phyloP scores from a whole-genome alignment of 1,140 invertebrate genomes.

The Proales similis region DNA sequence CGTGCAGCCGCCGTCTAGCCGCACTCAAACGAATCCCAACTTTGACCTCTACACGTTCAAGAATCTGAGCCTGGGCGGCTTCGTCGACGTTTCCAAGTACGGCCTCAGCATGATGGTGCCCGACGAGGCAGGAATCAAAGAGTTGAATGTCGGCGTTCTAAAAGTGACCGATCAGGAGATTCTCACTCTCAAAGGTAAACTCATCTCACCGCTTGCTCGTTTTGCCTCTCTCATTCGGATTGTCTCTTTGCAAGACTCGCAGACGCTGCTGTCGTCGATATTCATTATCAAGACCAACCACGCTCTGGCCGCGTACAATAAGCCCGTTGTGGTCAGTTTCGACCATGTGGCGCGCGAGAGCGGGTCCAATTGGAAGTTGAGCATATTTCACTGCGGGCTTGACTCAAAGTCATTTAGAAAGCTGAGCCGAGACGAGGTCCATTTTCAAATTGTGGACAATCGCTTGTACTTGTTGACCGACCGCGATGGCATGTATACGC shows the following conservation, averaged over 20 bases:
- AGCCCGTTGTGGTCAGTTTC: conserved; percentile 7
- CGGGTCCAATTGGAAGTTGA: conserved; percentile 11
- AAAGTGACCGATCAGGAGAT: neutral
- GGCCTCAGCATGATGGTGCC: conserved; percentile 1
- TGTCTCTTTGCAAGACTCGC: neutral
- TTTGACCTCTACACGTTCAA: conserved; percentile 16
- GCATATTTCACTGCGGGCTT: neutral
- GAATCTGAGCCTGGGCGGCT: neutral
- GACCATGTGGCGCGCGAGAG: conserved; percentile 9
- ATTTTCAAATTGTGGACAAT: neutral
- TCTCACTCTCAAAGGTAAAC: neutral
- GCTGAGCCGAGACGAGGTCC: neutral
- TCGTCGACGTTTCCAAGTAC: conserved; percentile 17
- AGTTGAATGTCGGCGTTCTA: conserved; percentile 1
- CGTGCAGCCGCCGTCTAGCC: neutral
- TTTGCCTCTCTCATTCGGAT: too few species aligned
- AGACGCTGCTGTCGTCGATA: conserved; percentile 30
- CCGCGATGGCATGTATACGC: conserved; percentile 7
- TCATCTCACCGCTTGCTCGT: too few species aligned
- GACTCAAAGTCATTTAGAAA: neutral
- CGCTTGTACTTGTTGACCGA: neutral
- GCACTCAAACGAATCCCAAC: neutral
- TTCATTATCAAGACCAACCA: conserved; percentile 29
- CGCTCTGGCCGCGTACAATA: neutral
- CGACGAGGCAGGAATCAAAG: conserved; percentile 2